Evolutionary conservation across 2,888 invertebrate species (phyloP).

Genomic region (Brenthis daphne): DNA sequence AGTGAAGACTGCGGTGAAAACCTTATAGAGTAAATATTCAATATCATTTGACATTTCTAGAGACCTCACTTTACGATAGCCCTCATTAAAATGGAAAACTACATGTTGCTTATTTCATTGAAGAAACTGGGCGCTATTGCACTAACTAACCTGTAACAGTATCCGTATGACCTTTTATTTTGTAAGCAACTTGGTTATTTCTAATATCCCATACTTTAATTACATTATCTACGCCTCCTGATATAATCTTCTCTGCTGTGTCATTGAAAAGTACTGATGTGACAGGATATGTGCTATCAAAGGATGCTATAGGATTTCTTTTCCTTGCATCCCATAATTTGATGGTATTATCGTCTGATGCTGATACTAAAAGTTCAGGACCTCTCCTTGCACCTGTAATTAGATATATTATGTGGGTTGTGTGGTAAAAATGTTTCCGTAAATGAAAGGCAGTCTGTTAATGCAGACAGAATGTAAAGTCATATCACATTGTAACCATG

Average conservation of each 20-base stretch:
- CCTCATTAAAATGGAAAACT: too few species aligned
- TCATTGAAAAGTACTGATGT: conserved; percentile 97
- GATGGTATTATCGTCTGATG: conserved; percentile 96
- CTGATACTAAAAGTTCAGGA: conserved; percentile 94
- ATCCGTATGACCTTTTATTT: conserved; percentile 96
- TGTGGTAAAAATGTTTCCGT: too few species aligned
- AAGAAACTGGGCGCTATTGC: too few species aligned
- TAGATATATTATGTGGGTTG: too few species aligned
- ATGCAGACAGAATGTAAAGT: too few species aligned
- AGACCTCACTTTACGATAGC: too few species aligned
- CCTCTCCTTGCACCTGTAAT: conserved; percentile 90
- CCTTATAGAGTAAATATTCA: too few species aligned
- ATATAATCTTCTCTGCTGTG: conserved; percentile 96
- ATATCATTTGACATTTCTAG: too few species aligned
- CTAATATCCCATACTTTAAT: conserved; percentile 99
- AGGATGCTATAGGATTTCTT: conserved; percentile 87
- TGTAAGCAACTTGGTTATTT: conserved; percentile 91
- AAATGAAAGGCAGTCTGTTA: too few species aligned
- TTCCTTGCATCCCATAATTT: conserved; percentile 96
- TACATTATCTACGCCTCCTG: conserved; percentile 98
- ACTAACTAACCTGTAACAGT: conserved; percentile 89
- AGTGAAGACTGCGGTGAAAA: too few species aligned
- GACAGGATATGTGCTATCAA: conserved; percentile 89
- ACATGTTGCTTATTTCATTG: too few species aligned
- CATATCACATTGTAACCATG: too few species aligned